These are phyloP conservation scores for Myanophis thanlyinensis DNA, from an alignment of 2,113 vertebrate species.

Conservation along the genomic window DNA sequence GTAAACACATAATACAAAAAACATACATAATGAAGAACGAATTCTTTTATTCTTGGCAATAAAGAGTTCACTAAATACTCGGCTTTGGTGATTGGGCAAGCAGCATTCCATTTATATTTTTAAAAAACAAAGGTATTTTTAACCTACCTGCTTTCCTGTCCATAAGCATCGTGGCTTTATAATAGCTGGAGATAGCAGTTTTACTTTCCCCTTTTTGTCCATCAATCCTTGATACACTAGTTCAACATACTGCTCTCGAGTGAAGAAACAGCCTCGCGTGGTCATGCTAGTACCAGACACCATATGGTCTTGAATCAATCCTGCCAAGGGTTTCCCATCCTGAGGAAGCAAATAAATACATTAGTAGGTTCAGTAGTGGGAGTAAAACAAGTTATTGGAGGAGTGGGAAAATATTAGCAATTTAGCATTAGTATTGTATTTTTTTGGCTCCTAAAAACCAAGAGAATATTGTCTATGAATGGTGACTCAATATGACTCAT, in stretches of 20 bases:
- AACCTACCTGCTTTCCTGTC: conserved; percentile 94
- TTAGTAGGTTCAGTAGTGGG: background rate
- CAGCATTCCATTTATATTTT: background rate
- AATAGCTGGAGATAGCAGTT: conserved; percentile 81
- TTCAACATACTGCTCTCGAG: conserved; percentile 87
- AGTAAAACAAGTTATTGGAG: too few species aligned
- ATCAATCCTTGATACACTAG: conserved; percentile 92
- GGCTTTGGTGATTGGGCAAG: background rate
- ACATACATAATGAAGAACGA: background rate
- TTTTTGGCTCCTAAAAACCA: background rate
- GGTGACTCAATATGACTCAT: background rate
- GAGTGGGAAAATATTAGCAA: too few species aligned
- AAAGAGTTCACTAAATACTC: background rate
- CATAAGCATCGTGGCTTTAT: conserved; percentile 86
- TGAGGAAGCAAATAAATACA: conserved; percentile 39
- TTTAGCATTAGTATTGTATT: too few species aligned
- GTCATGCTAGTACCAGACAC: conserved; percentile 95
- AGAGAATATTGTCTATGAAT: background rate
- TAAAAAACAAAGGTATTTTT: background rate
- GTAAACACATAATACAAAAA: background rate
- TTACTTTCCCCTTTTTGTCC: conserved; percentile 84
- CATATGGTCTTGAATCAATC: conserved; percentile 98
- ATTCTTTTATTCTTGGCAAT: background rate
- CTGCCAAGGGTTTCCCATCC: conserved; percentile 94
- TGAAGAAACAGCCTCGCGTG: conserved; percentile 88